Evolutionary conservation across 1,140 invertebrate genomes (phyloP).

Genomic region (Frieseomelitta varia): DNA sequence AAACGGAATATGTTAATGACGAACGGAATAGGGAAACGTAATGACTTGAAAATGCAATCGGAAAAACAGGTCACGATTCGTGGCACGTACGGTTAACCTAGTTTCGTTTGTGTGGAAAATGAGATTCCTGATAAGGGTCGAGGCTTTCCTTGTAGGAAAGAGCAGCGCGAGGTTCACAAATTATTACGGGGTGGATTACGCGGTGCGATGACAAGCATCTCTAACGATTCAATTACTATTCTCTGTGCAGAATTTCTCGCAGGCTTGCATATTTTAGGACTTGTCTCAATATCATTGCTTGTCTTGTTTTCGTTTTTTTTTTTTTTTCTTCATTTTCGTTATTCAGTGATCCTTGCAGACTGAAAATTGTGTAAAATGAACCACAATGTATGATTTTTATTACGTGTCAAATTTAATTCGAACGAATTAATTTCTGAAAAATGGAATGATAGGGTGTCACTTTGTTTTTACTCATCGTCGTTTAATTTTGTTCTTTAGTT

Average conservation of each 20-base stretch:
- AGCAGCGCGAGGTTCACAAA: background rate
- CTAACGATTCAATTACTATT: background rate
- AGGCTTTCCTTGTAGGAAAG: background rate
- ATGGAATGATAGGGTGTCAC: too few relatives aligned
- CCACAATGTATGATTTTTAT: background rate
- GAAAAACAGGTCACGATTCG: constrained; percentile 34
- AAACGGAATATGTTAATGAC: constrained; percentile 16
- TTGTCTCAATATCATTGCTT: background rate
- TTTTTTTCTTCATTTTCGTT: background rate
- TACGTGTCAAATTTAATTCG: background rate
- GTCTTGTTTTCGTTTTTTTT: background rate
- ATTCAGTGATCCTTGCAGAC: too few relatives aligned
- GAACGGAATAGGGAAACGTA: constrained; percentile 22
- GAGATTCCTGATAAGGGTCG: background rate
- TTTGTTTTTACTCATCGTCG: too few relatives aligned
- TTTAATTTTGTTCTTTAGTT: too few relatives aligned
- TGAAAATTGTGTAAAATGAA: background rate
- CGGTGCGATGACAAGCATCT: background rate
- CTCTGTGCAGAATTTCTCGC: background rate
- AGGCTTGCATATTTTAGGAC: background rate
- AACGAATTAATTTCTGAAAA: background rate
- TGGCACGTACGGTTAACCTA: constrained; percentile 14
- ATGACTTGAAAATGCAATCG: constrained; percentile 38
- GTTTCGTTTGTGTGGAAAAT: constrained; percentile 52
- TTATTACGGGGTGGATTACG: background rate